Percentiles rank a stretch among this genome's conserved stretches.
These are phyloP conservation scores for Pycnomerus fuliginosus DNA, from an alignment of 2,888 invertebrate genomes.

Conservation along the genomic window DNA sequence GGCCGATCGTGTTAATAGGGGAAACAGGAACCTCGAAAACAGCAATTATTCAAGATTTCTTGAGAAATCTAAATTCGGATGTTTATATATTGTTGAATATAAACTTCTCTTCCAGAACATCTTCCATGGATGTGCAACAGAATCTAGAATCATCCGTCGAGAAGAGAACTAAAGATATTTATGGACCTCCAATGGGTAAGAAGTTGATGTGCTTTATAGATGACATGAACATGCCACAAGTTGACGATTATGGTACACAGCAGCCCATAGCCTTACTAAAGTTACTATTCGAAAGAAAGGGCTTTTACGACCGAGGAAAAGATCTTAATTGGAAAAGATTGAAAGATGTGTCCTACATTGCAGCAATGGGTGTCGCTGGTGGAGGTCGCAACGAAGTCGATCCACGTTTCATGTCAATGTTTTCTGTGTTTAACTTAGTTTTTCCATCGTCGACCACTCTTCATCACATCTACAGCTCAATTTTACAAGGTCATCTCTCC, in stretches of 20 bases:
- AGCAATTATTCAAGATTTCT: slow-evolving; percentile 80
- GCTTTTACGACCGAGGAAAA: slow-evolving; percentile 86
- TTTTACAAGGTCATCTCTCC: slow-evolving; percentile 74
- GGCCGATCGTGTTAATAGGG: slow-evolving; percentile 82
- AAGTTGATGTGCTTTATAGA: slow-evolving; percentile 88
- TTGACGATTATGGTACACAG: slow-evolving; percentile 87
- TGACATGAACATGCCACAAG: slow-evolving; percentile 93
- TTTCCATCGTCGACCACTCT: slow-evolving; percentile 79
- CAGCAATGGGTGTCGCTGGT: slow-evolving; percentile 85
- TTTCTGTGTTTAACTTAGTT: slow-evolving; percentile 82
- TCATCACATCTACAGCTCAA: slow-evolving; percentile 78
- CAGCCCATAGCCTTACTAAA: slow-evolving; percentile 93
- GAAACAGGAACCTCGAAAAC: slow-evolving; percentile 94
- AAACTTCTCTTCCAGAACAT: slow-evolving; percentile 90
- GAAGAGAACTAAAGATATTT: slow-evolving; percentile 86
- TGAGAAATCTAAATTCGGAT: slow-evolving; percentile 68
- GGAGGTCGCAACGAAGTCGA: slow-evolving; percentile 90
- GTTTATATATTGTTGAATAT: slow-evolving; percentile 77
- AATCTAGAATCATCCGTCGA: slow-evolving; percentile 86
- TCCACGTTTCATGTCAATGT: slow-evolving; percentile 88
- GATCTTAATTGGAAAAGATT: slow-evolving; percentile 88
- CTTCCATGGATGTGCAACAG: slow-evolving; percentile 85
- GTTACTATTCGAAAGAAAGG: slow-evolving; percentile 82
- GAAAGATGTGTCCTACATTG: slow-evolving; percentile 78
- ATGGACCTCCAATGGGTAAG: slow-evolving; percentile 88